These are phyloP conservation scores for Hartigia nigra DNA, from an alignment of 2,888 invertebrate genomes.

Conservation along the genomic window DNA sequence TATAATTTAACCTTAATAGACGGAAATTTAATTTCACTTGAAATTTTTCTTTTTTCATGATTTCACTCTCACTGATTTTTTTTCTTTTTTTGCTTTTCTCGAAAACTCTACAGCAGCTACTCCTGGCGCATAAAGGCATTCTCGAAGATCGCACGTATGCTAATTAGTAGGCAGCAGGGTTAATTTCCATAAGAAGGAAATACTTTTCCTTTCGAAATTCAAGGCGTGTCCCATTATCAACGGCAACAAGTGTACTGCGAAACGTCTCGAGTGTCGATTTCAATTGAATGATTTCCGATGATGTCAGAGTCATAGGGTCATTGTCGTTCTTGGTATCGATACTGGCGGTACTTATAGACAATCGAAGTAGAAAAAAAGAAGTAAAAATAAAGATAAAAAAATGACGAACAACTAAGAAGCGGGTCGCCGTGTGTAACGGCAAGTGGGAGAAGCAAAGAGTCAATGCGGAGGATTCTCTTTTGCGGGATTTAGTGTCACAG, in stretches of 20 bases:
- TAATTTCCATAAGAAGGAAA: conserved; percentile 4
- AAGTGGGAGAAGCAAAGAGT: background rate
- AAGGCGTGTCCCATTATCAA: background rate
- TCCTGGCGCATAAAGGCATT: background rate
- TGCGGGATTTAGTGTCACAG: conserved; percentile 28
- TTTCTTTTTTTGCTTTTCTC: background rate
- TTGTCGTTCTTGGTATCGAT: background rate
- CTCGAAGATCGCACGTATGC: background rate
- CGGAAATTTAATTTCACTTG: background rate
- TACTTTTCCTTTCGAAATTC: conserved; percentile 4
- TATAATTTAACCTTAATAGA: background rate
- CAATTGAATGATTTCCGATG: background rate
- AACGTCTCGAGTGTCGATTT: background rate
- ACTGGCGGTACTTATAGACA: background rate
- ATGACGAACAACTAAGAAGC: background rate
- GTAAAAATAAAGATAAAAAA: background rate
- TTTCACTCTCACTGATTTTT: no score
- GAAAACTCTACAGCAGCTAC: background rate
- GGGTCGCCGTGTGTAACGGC: background rate
- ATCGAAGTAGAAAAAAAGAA: background rate
- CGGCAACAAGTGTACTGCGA: background rate
- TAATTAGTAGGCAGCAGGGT: background rate
- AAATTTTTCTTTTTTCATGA: no score
- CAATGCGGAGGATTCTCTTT: background rate
- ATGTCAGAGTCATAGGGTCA: background rate